Percentiles rank a stretch among this genome's conserved stretches.
Evolutionary conservation across 2,888 invertebrate genomes (phyloP).

Genomic region (Idaea straminata): DNA sequence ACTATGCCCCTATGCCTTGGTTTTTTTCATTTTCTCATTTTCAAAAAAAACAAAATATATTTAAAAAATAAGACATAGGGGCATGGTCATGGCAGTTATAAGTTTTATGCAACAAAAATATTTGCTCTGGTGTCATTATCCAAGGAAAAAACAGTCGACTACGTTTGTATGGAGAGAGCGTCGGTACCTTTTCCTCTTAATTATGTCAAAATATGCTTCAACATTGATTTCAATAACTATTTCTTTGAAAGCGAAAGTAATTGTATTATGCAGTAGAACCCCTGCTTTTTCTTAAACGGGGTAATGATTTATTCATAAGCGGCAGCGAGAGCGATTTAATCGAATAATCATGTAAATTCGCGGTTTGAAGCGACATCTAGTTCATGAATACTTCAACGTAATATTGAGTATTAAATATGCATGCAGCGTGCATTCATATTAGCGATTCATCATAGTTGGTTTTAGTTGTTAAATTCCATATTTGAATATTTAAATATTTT

Average conservation of each 20-base stretch:
- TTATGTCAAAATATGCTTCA: too few relatives aligned
- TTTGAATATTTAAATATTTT: conserved; percentile 4
- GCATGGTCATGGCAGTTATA: too few relatives aligned
- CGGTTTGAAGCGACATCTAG: not conserved
- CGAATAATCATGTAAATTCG: conserved; percentile 15
- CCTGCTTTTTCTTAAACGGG: conserved; percentile 25
- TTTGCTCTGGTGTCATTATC: too few relatives aligned
- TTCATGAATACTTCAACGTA: conserved; percentile 3
- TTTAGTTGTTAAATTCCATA: not conserved
- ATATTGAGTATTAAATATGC: conserved; percentile 5
- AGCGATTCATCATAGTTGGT: not conserved
- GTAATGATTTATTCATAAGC: conserved; percentile 23
- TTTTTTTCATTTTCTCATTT: too few relatives aligned
- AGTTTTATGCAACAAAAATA: too few relatives aligned
- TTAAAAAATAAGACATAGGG: too few relatives aligned
- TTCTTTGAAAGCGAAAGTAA: not conserved
- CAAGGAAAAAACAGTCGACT: too few relatives aligned
- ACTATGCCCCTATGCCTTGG: too few relatives aligned
- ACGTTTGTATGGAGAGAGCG: too few relatives aligned
- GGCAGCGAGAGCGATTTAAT: conserved; percentile 27
- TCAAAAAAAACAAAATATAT: too few relatives aligned
- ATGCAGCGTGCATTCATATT: not conserved
- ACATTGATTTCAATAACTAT: not conserved
- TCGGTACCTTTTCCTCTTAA: too few relatives aligned
- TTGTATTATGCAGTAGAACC: not conserved